Base-by-base conservation (phyloP, 1,140 invertebrate species). In the Bicyclus anynana region DNA sequence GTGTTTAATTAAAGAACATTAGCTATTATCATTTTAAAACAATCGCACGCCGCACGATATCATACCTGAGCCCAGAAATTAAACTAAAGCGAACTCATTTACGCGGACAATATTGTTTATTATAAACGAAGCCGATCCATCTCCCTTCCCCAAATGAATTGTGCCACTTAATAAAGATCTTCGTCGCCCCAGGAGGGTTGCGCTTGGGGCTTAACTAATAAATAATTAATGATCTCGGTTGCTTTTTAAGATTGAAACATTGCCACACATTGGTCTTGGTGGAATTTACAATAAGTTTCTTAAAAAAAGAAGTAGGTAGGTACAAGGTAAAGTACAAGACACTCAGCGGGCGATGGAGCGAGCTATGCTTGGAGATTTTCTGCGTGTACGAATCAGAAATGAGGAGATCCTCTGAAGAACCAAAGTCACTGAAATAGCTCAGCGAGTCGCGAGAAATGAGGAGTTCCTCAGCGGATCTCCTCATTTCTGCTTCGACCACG, bases 91-190 rank as follows among this genome's bases (percentile, higher is more conserved):
- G 53, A 62, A 58, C 59, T 48, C 57, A 68, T 66, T 52, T 68
- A 65, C 53, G 50, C 57, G 56, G 46, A 59, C 60, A 29, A 65
- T 72, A 72, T 69, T 74, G 64, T 74, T 65, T 72, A 72, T 66
- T 62, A 69, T 67, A 72, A 72, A 67, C 62, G 60, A 56, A 54
- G 55, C 48, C 51, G 63, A 72, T 74, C 64, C 67, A 33, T 64
- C 62, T 74, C 50, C 65, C 59, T 64, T 68, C 57, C 38, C 51
- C 58, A 46, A 64, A 70, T 66, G 65, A 72, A 74, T 70, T 66
- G 65, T 59, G 59, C 57, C 69, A 66, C 69, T 72, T 70, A 72
- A 72, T 73, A 67, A 69, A 69, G 71, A 72, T 72, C 61, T 59
- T 51, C 55, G 55, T 63, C 61, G 52, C 55, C 61, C 55, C 38